Evolutionary conservation across 2,888 invertebrate species (phyloP).

Genomic region (Parnassius orleans): DNA sequence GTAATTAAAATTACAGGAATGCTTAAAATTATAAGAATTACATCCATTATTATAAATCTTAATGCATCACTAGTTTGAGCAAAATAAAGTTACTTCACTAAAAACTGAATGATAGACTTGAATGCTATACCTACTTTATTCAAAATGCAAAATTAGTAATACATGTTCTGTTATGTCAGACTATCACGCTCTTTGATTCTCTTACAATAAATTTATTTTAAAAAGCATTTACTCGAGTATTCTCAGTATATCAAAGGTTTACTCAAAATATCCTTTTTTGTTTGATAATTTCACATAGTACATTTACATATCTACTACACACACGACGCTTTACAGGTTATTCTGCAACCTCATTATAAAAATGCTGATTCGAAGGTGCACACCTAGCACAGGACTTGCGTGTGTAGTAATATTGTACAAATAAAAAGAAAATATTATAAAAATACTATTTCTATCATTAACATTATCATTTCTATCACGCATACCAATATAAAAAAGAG

Average conservation of each 20-base stretch:
- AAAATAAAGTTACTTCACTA: background rate
- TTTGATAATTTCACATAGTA: background rate
- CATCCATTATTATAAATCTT: background rate
- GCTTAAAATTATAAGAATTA: background rate
- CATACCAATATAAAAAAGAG: background rate
- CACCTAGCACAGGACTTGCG: background rate
- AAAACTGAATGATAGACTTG: background rate
- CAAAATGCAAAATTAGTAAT: background rate
- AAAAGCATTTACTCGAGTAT: too few relatives aligned
- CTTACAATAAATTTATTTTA: too few relatives aligned
- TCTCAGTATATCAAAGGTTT: background rate
- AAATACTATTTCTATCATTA: background rate
- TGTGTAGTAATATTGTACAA: background rate
- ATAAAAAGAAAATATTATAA: background rate
- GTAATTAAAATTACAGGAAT: background rate
- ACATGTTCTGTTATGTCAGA: too few relatives aligned
- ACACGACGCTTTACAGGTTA: background rate
- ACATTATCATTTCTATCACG: background rate
- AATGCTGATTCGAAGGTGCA: too few relatives aligned
- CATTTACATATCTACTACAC: background rate
- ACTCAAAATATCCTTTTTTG: slow-evolving; percentile 1
- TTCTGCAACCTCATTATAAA: background rate
- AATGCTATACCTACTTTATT: too few relatives aligned
- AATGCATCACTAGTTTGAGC: background rate
- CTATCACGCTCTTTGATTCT: too few relatives aligned